Percentiles rank a stretch among this genome's conserved stretches.
Evolutionary conservation across 2,113 vertebrate species (phyloP).

Genomic region (Mohoua ochrocephala): DNA sequence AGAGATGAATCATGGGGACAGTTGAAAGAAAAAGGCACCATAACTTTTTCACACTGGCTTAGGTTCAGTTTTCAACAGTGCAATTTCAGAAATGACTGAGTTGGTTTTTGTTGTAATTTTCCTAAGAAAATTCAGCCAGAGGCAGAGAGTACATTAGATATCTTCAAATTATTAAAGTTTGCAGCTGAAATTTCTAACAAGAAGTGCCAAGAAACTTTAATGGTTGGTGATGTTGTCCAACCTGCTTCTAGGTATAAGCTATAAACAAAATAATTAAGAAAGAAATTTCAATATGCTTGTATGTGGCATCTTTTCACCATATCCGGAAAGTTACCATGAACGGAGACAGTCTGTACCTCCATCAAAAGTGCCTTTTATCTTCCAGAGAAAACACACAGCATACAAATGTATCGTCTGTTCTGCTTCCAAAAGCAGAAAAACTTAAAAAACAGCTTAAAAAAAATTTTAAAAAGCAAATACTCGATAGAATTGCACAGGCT

Average conservation of each 20-base stretch:
- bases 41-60: not conserved
- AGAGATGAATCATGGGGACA: not conserved
- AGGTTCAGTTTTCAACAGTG: not conserved
- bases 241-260: not conserved
- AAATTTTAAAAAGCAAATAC: not conserved
- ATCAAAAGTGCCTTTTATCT: slow-evolving; percentile 33
- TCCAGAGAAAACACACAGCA: not conserved
- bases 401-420: not conserved
- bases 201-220: not conserved
- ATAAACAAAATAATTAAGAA: not conserved
- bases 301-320: not conserved
- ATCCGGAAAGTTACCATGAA: not conserved
- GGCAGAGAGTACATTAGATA: not conserved
- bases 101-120: not conserved
- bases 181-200: not conserved
- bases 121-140: not conserved
- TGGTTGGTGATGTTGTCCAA: not conserved
- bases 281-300: not conserved
- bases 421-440: slow-evolving; percentile 10
- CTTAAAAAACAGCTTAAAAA: not conserved
- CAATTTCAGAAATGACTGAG: not conserved
- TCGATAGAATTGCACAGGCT: not conserved
- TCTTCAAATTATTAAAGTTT: not conserved
- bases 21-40: not conserved
- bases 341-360: not conserved